These are phyloP conservation scores for Acrocephalus scirpaceus DNA, from an alignment of 2,797 vertebrate genomes.

Conservation along the genomic window DNA sequence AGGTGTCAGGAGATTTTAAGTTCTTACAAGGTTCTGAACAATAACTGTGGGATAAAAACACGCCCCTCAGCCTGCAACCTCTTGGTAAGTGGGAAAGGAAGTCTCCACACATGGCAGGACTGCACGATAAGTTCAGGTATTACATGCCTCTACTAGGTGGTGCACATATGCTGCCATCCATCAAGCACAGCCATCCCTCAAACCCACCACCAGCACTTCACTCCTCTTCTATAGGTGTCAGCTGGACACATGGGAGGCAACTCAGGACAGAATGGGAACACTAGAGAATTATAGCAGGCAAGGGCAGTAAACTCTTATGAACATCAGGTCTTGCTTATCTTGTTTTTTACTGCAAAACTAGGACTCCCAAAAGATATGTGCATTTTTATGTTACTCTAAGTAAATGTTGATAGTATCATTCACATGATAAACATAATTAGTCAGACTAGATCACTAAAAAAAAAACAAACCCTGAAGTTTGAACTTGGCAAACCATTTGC, in stretches of 20 bases:
- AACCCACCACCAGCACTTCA: neutral
- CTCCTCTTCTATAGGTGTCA: neutral
- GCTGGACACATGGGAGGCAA: neutral
- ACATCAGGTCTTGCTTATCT: neutral
- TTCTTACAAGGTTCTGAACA: neutral
- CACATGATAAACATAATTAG: neutral
- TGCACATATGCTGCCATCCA: neutral
- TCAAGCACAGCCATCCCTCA: neutral
- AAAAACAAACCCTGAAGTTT: rapidly evolving
- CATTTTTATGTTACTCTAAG: neutral
- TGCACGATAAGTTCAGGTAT: neutral
- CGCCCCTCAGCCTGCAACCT: neutral
- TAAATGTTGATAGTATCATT: neutral
- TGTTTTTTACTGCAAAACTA: neutral
- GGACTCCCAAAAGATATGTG: rapidly evolving
- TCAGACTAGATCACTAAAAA: neutral
- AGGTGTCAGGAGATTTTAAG: neutral
- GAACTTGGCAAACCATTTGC: neutral
- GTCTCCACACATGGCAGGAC: neutral
- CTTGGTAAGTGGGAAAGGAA: neutral
- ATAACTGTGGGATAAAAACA: neutral
- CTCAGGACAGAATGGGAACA: neutral
- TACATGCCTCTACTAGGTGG: rapidly evolving
- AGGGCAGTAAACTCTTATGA: neutral
- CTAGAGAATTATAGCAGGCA: neutral